Evolutionary conservation across 2,113 vertebrate species (phyloP), one percentile per base, ranked within the genome.

Genomic region (Scophthalmus maximus): DNA sequence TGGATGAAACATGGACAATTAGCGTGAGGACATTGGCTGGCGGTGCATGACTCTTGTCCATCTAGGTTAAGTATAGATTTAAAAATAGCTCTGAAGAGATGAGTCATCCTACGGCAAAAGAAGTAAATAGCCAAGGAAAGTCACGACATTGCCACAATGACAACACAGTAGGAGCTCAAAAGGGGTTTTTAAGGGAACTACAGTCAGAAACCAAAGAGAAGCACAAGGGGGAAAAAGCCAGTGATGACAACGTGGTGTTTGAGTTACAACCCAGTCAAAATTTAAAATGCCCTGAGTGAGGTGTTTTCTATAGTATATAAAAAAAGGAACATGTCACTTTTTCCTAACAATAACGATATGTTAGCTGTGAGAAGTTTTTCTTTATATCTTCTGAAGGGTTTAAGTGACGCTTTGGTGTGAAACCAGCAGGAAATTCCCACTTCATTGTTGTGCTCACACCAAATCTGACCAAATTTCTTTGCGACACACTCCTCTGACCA

Each of bases 1-100:
- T 99, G 85, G 68, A 90, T 91, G 76, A 1, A 89, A 68, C 9
- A 76, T 34, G 4, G 20, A 30, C 8, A 64, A 40, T 47, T 62
- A 52, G 63, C 46, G 6, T 51, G 10, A 70, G 34, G 20, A 18
- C 15, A 49, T 51, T 20, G 18, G 2, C 47, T 65, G 40, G 26
- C 27, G 63, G 40, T 65, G 30, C 73, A 46, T 7, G 1, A 57
- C 52, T 55, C 9, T 3, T n/a, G 25, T 50, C 38, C 30, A 42
- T 62, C 52, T 25, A 15, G 34, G 0, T 60, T 58, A 65, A 30
- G n/a, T 12, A 40, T 20, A 55, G 36, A 61, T 64, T 50, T 42
- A 30, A 59, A 32, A 69, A 55, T 27, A 68, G 59, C 66, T 5
- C 0, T 50, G 22, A 52, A 27, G 12, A 17, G 42, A 62, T 38